Conservation (phyloP, 2,888 invertebrate species). For the Abrostola tripartita region DNA sequence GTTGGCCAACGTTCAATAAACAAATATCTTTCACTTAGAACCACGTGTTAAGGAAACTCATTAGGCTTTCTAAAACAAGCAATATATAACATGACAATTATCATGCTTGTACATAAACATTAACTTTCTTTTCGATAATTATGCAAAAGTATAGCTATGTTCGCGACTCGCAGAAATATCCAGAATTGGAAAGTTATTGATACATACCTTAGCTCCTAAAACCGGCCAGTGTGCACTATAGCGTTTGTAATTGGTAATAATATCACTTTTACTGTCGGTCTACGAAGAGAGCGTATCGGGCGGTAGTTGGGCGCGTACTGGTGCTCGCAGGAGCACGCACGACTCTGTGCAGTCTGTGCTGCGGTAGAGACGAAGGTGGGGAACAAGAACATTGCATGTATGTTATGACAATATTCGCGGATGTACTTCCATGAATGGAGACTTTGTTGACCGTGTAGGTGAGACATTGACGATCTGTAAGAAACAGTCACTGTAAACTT, state of each 20-base stretch:
- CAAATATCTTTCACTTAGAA: no score
- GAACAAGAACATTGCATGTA: conserved; percentile 11
- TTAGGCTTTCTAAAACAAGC: conserved; percentile 3
- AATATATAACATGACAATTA: conserved; percentile 7
- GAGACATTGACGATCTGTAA: no score
- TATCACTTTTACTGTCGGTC: conserved; percentile 49
- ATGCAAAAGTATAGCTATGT: conserved; percentile 21
- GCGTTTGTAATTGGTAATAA: conserved; percentile 31
- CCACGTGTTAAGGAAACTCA: conserved; percentile 1
- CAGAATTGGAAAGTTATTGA: conserved; percentile 49
- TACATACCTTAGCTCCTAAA: conserved; percentile 49
- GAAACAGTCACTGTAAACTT: no score
- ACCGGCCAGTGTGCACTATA: conserved; percentile 26
- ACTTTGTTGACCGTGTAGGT: no score
- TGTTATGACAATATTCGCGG: neutral
- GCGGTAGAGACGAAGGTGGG: conserved; percentile 28
- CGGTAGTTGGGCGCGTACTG: conserved; percentile 33
- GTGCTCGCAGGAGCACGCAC: conserved; percentile 28
- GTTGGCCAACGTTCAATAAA: no score
- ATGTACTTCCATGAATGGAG: no score
- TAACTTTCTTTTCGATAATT: conserved; percentile 42
- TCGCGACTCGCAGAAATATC: conserved; percentile 29
- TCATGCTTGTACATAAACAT: conserved; percentile 2
- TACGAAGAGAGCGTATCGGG: conserved; percentile 28
- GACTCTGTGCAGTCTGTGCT: conserved; percentile 21